Conservation (phyloP, 2,113 vertebrate genomes). For the Elgaria multicarinata region DNA sequence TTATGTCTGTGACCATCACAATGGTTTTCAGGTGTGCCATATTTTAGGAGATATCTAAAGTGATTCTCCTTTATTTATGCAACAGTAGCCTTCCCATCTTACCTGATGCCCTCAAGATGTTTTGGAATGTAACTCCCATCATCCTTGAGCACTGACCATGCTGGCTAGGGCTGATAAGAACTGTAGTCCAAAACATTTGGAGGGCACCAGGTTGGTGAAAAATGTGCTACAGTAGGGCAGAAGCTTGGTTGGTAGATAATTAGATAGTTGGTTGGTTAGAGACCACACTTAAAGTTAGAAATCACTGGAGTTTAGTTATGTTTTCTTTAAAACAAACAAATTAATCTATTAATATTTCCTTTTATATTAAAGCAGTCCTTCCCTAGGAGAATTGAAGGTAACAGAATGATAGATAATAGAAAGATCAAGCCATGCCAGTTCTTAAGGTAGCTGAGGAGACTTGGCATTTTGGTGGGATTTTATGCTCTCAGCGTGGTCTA, state of each 20-base stretch:
- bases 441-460: not conserved
- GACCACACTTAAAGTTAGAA: not conserved
- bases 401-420: not conserved
- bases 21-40: not conserved
- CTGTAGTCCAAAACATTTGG: too few relatives aligned
- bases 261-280: not conserved
- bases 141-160: too few relatives aligned
- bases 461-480: slow-evolving; percentile 5
- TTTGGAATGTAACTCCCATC: too few relatives aligned
- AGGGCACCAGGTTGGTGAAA: too few relatives aligned
- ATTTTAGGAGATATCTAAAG: not conserved
- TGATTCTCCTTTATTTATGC: not conserved
- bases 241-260: not conserved
- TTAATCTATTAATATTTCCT: slow-evolving; percentile 6
- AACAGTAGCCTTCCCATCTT: too few relatives aligned
- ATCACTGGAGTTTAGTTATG: not conserved
- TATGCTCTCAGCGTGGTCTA: not conserved
- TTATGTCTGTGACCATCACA: not conserved
- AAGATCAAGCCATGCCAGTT: fast-evolving
- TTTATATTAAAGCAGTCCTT: not conserved
- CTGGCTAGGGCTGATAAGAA: too few relatives aligned
- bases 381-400: not conserved
- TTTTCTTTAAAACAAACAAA: not conserved
- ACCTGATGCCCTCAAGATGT: too few relatives aligned
- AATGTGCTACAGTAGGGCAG: not conserved